Conservation (phyloP, 2,797 vertebrate species). For the Mus minutoides region DNA sequence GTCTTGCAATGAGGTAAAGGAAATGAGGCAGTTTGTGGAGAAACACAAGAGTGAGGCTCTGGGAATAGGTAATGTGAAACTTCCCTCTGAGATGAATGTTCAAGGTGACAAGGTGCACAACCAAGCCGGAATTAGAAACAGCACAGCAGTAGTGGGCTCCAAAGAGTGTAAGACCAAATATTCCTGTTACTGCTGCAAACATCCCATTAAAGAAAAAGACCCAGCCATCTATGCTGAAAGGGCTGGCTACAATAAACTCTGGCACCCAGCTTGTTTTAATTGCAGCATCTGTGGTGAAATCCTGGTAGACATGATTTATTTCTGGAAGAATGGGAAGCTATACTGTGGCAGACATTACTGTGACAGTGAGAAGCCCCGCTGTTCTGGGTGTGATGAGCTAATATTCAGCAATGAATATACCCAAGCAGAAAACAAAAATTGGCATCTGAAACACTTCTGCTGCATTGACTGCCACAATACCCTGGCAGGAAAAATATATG, state of each 20-base stretch:
- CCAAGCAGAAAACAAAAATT: conserved; percentile 96
- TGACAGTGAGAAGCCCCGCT: conserved; percentile 98
- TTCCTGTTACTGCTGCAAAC: conserved; percentile 92
- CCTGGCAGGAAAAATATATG: conserved; percentile 96
- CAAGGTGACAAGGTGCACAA: conserved; percentile 72
- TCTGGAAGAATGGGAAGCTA: conserved; percentile 97
- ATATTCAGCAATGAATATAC: conserved; percentile 99
- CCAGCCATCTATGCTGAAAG: conserved; percentile 97
- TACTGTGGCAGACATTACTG: conserved; percentile 98
- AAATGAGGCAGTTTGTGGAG: conserved; percentile 97
- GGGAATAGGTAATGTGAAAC: conserved; percentile 94
- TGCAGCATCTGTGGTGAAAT: conserved; percentile 95
- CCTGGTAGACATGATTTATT: conserved; percentile 99
- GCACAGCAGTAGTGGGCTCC: conserved; percentile 74
- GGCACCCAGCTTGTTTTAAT: conserved; percentile 89
- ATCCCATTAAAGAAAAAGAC: conserved; percentile 93
- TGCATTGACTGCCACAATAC: conserved; percentile 98
- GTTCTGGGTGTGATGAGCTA: conserved; percentile 97
- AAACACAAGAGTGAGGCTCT: conserved; percentile 97
- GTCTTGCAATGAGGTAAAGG: conserved; percentile 93
- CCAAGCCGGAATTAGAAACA: conserved; percentile 87
- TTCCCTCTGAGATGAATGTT: conserved; percentile 91
- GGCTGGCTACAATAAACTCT: conserved; percentile 93
- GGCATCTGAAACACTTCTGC: conserved; percentile 99
- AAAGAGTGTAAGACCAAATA: not conserved